These are phyloP conservation scores for Alcis repandata DNA, from an alignment of 2,888 invertebrate species.

Conservation along the genomic window DNA sequence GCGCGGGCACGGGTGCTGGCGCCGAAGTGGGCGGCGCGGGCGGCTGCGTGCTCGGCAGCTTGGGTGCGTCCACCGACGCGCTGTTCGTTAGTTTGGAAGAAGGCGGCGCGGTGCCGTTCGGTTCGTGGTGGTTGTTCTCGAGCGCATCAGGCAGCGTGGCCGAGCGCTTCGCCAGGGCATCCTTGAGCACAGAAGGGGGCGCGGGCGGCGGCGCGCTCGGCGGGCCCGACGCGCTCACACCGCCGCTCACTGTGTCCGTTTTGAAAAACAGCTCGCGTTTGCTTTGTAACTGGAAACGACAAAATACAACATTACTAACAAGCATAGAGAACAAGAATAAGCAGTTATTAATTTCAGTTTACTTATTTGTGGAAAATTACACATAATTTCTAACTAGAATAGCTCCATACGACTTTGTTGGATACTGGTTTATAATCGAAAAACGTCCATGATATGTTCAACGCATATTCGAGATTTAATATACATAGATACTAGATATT, in stretches of 20 bases:
- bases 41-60: slow-evolving; percentile 75
- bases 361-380: background rate
- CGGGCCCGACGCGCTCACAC: slow-evolving; percentile 71
- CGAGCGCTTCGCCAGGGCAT: slow-evolving; percentile 79
- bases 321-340: background rate
- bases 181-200: slow-evolving; percentile 84
- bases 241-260: slow-evolving; percentile 87
- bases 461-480: background rate
- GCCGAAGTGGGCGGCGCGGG: slow-evolving; percentile 80
- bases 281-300: slow-evolving; percentile 90
- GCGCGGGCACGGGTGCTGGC: slow-evolving; percentile 62
- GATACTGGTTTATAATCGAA: background rate
- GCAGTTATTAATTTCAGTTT: too few relatives aligned
- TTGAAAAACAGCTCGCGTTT: slow-evolving; percentile 96
- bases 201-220: slow-evolving; percentile 78
- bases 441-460: background rate
- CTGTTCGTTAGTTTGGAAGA: slow-evolving; percentile 76
- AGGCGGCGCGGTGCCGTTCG: slow-evolving; percentile 72
- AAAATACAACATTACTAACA: slow-evolving; percentile 4
- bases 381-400: background rate
- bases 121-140: slow-evolving; percentile 82
- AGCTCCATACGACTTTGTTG: too few relatives aligned
- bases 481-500: too few relatives aligned
- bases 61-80: slow-evolving; percentile 73
- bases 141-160: slow-evolving; percentile 78